phyloP scores from a whole-genome alignment of 2,113 vertebrate genomes.

The Cinclus cinclus region DNA sequence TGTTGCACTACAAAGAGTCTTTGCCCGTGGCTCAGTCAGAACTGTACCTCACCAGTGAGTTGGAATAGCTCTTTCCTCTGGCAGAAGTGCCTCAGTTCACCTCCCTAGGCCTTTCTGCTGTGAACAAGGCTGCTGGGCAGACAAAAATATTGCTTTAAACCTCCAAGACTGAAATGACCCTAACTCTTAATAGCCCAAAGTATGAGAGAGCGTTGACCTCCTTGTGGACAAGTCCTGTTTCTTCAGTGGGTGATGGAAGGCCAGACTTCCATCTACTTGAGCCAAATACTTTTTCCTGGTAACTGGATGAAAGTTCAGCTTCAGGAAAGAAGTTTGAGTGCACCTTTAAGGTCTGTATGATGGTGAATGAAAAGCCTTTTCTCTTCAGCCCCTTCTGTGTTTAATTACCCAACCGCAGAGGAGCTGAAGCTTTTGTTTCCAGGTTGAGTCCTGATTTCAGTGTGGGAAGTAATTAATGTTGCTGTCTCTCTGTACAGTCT shows the following conservation, averaged over 20 bases:
- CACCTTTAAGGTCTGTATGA: background rate
- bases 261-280: background rate
- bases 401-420: constrained; percentile 3
- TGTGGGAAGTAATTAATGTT: background rate
- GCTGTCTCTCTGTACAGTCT: background rate
- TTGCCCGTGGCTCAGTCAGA: background rate
- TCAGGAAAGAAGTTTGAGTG: background rate
- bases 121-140: background rate
- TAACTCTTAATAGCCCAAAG: background rate
- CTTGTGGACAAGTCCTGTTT: background rate
- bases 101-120: background rate
- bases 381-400: constrained; percentile 5
- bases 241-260: background rate
- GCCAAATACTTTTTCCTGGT: background rate
- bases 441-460: constrained; percentile 9
- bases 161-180: background rate
- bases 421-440: constrained; percentile 34
- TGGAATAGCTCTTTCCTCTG: background rate
- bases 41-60: background rate
- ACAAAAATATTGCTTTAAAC: background rate
- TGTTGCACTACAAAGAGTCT: background rate
- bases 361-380: background rate
- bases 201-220: background rate
- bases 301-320: background rate
- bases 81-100: background rate